phyloP scores from a whole-genome alignment of 2,888 invertebrate genomes.

The Oscheius myriophilus region DNA sequence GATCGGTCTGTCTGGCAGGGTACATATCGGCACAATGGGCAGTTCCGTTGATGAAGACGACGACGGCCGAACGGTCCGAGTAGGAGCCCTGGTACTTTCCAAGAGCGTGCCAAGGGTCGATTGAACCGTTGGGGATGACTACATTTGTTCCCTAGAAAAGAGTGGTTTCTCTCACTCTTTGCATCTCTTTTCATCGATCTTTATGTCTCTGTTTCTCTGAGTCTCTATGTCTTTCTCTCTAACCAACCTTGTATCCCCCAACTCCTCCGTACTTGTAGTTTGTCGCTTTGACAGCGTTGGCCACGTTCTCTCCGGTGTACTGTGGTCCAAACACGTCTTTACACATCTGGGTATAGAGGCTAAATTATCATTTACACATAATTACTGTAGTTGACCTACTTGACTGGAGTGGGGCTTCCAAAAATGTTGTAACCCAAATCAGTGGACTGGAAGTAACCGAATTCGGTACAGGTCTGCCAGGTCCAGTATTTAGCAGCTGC shows the following conservation, averaged over 20 bases:
- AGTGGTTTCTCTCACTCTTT: not conserved
- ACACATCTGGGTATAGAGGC: constrained; percentile 58
- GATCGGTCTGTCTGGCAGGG: constrained; percentile 42
- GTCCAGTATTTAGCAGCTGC: constrained; percentile 81
- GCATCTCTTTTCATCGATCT: too few relatives aligned
- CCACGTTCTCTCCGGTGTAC: constrained; percentile 22
- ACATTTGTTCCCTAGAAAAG: constrained; percentile 47
- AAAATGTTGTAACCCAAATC: constrained; percentile 72
- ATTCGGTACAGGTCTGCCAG: constrained; percentile 94
- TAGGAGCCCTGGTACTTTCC: constrained; percentile 30
- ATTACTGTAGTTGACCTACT: constrained; percentile 39
- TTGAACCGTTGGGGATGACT: constrained; percentile 50
- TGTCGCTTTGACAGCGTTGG: constrained; percentile 34
- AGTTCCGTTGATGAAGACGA: constrained; percentile 37
- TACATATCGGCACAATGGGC: constrained; percentile 55
- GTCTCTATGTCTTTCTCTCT: too few relatives aligned
- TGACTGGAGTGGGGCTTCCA: constrained; percentile 57
- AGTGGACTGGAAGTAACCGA: constrained; percentile 92
- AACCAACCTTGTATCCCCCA: constrained; percentile 32
- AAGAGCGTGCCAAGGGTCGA: constrained; percentile 52
- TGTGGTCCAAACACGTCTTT: constrained; percentile 44
- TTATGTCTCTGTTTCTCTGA: too few relatives aligned
- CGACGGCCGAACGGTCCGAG: constrained; percentile 9
- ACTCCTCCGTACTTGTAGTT: constrained; percentile 48
- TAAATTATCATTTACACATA: constrained; percentile 3